Base-by-base conservation (phyloP, 2,797 vertebrate genomes). In the Discoglossus pictus region DNA sequence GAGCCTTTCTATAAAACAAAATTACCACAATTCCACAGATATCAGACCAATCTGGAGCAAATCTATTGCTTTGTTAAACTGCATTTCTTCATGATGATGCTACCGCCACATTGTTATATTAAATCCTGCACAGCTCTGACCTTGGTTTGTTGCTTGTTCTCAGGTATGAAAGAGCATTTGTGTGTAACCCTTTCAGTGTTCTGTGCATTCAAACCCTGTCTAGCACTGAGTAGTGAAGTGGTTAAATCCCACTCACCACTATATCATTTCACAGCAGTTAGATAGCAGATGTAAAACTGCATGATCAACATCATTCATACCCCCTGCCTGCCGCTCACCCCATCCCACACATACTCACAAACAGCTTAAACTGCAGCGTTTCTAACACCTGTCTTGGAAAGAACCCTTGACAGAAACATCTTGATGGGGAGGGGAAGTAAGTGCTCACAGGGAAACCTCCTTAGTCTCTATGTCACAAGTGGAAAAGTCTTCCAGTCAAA, bases 261-360 rank as follows among this genome's bases (percentile, higher is more conserved):
- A 59, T 63, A 59, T 58, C 24, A 43, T 43, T 63, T 58, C 35
- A 52, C 68, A 71, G 61, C 59, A 50, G 44, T 51, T 64, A 42
- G 61, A 71, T 64, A 71, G 58, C 68, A 71, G 68, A 63, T 71
- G 68, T 53, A 64, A 70, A 70, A 70, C 52, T 63, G 68, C 60
- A 58, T 20, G 60, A 71, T 71, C 34, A 63, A 64, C 68, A 71
- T 59, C 64, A 63, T 71, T 56, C 46, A 63, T 64, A 64, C 51
- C 61, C 68, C 68, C 68, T 63, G 24, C 60, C 24, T 63, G 25
- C 27, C 52, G 25, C 50, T 35, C 38, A 50, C 42, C 25, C 43
- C 53, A 51, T 24, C 61, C 44, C 44, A 71, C 61, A 71, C 61
- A 63, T 43, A 25, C 43, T 56, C 2, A 7, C 8, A 40, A 58